Conservation (phyloP, 2,113 vertebrate species). For the Dicrurus megarhynchus region DNA sequence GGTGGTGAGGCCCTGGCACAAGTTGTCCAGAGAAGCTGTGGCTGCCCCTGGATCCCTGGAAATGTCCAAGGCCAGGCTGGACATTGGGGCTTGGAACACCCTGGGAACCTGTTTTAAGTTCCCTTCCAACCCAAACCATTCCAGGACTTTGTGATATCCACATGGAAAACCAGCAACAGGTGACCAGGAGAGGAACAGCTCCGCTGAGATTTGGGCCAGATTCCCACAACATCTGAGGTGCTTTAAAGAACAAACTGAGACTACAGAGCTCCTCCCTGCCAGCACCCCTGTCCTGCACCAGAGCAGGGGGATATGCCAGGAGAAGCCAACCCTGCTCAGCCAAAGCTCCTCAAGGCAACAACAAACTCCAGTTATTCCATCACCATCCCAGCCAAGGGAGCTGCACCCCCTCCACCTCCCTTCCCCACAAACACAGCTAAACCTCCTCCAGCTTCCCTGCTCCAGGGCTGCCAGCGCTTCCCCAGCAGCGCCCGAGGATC, state of each 20-base stretch:
- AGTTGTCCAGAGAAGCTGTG: background rate
- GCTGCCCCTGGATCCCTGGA: background rate
- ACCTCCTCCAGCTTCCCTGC: background rate
- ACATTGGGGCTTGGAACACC: accelerated
- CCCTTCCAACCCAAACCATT: background rate
- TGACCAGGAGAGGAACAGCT: background rate
- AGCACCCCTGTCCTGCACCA: background rate
- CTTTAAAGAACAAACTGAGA: background rate
- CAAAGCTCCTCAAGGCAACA: background rate
- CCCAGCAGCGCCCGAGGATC: background rate
- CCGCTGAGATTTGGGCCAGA: too few species aligned
- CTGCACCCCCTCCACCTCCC: background rate
- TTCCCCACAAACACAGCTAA: background rate
- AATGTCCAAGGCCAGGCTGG: background rate
- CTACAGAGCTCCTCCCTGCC: too few species aligned
- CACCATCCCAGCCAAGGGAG: background rate
- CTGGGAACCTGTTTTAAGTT: background rate
- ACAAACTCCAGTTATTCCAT: background rate
- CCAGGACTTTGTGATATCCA: background rate
- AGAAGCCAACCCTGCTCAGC: background rate
- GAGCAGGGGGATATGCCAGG: background rate
- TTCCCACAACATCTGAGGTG: background rate
- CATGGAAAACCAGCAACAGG: accelerated
- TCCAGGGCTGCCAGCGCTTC: background rate
- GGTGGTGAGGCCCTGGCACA: background rate